Evolutionary conservation across 35 echinoderm and acorn worm species (phyloP), one percentile per base, ranked within the genome.

Genomic region (Hemicentrotus pulcherrimus): DNA sequence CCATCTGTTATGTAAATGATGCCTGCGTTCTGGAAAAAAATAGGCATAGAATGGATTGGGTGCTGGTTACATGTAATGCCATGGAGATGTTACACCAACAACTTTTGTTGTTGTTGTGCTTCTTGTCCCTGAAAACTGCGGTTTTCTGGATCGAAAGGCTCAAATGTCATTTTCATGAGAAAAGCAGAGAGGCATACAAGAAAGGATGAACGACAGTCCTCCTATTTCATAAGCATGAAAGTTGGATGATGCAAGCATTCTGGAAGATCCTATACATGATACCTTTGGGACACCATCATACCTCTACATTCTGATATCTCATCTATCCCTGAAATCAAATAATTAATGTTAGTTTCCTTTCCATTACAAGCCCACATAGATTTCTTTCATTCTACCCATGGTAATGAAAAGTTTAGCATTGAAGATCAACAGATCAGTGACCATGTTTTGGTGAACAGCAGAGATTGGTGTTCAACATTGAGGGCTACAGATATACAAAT

Each of bases 1-100:
- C 88, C 88, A 90, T 90, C 88, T 1, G 88, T 16, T 33, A 90
- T 90, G 88, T 90, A 90, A 33, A 90, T 47, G 46, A 90, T 90
- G 2, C 88, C 88, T 90, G 88, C 88, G 24, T 90, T 90, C 88
- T 90, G 46, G 5, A 78, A 78, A 78, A 4, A 55, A 15, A 55
- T 55, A 78, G 24, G 65, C 24, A 78, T n/a, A n/a, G 5, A n/a
- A 28, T 78, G 65, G 65, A 78, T 78, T 78, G 19, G 65, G 52
- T 59, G 16, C 52, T 16, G 16, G 52, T 59, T 59, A 59, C 11
- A 16, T 59, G 52, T 9, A 16, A 9, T 1, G 16, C 52, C 16
- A 41, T 41, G 35, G 35, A 41, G 52, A 59, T 59, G 15, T 58
- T 58, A 58, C 11, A 59, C 52, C 16, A 59, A 14, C 2, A 59